Evolutionary conservation across 2,113 vertebrate genomes (phyloP).

Genomic region (Semnornis frantzii): DNA sequence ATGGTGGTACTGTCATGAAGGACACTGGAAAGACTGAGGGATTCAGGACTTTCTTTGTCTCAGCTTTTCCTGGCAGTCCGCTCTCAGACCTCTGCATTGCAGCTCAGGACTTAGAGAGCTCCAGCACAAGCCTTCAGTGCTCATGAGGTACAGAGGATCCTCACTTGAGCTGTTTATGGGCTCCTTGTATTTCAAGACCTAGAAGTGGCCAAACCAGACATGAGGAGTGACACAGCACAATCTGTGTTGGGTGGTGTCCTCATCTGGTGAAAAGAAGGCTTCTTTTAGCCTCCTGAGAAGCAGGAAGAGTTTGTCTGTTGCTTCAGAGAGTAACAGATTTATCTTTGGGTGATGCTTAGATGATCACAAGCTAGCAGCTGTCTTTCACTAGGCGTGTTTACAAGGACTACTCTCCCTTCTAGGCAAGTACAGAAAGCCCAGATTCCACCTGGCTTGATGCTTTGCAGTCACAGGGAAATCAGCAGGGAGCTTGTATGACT

Average conservation of each 20-base stretch:
- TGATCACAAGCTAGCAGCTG: not conserved
- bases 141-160: not conserved
- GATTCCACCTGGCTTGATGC: slow-evolving; percentile 28
- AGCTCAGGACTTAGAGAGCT: not conserved
- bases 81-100: fast-evolving
- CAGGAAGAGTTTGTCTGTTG: not conserved
- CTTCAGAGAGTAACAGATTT: not conserved
- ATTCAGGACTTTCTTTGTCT: not conserved
- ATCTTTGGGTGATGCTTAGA: not conserved
- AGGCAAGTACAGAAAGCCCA: slow-evolving; percentile 18
- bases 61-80: not conserved
- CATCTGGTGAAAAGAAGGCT: not conserved
- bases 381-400: not conserved
- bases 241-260: not conserved
- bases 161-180: not conserved
- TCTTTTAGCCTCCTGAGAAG: not conserved
- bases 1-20: not conserved
- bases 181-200: not conserved
- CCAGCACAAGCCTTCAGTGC: fast-evolving
- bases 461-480: slow-evolving; percentile 23
- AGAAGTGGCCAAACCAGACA: not conserved
- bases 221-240: not conserved
- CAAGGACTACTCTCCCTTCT: slow-evolving; percentile 36
- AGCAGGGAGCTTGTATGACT: not conserved
- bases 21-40: not conserved